phyloP scores from a whole-genome alignment of 2,113 vertebrate genomes.

The Chaenocephalus aceratus region DNA sequence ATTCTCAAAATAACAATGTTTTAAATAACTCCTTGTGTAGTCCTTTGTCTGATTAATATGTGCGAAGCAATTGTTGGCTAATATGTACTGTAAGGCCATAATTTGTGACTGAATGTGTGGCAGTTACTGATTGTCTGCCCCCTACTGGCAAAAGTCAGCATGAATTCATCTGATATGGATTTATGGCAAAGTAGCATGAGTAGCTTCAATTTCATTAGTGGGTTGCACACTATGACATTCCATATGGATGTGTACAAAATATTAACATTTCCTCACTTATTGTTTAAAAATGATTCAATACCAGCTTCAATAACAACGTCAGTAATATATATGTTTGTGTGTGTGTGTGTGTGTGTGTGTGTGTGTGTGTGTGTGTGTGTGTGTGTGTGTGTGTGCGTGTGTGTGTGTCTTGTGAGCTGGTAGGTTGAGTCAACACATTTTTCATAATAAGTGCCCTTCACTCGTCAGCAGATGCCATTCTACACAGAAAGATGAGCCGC shows the following conservation, averaged over 20 bases:
- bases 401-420: conserved; percentile 13
- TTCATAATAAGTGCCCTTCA: conserved; percentile 63
- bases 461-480: conserved; percentile 51
- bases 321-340: not conserved
- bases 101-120: not conserved
- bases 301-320: not conserved
- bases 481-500: conserved; percentile 49
- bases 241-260: conserved; percentile 4
- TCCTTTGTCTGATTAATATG: not conserved
- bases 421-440: conserved; percentile 57
- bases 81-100: not conserved
- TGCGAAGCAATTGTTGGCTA: not conserved
- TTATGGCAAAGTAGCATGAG: not conserved
- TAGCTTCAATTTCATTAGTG: conserved; percentile 19
- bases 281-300: conserved; percentile 7
- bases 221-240: not conserved
- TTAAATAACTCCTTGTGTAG: not conserved
- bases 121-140: not conserved
- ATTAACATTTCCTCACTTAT: conserved; percentile 15
- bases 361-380: conserved; percentile 21
- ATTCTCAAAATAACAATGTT: not conserved
- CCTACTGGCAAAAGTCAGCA: not conserved
- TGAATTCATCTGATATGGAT: not conserved
- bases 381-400: conserved; percentile 19
- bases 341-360: conserved; percentile 22